These are phyloP conservation scores for Fukomys damarensis DNA, from an alignment of 2,113 vertebrate genomes.

Conservation along the genomic window DNA sequence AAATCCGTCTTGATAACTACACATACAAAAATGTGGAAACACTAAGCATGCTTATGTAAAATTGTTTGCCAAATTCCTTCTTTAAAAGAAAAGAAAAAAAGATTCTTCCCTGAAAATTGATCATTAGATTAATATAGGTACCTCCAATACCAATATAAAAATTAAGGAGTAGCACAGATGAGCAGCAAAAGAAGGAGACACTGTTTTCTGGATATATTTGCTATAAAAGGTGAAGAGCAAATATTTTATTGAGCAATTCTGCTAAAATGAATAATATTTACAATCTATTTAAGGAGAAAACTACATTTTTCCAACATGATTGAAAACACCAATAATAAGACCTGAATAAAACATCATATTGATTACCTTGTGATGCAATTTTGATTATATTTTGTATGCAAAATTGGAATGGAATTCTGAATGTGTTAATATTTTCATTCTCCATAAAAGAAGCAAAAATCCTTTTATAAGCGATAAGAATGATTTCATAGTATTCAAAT, in stretches of 20 bases:
- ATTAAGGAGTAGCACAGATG: accelerated
- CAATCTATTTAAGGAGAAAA: neutral
- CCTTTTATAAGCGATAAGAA: neutral
- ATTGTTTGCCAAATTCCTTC: conserved; percentile 30
- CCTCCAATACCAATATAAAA: neutral
- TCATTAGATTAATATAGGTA: neutral
- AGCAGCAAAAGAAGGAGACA: neutral
- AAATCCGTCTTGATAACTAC: neutral
- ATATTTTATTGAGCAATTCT: neutral
- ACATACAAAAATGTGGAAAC: neutral
- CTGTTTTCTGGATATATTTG: neutral
- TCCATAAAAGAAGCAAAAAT: neutral
- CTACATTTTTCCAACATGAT: neutral
- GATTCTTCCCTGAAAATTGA: neutral
- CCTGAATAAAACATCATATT: neutral
- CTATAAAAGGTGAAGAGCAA: neutral
- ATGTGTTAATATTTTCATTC: neutral
- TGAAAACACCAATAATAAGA: neutral
- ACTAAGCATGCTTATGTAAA: neutral
- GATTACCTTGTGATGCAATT: neutral
- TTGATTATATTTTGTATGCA: neutral
- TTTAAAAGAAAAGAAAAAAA: neutral
- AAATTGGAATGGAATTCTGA: neutral
- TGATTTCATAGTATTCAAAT: neutral
- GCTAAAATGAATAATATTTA: neutral